Percentiles rank a stretch among this genome's conserved stretches.
Evolutionary conservation across 2,888 invertebrate species (phyloP).

Genomic region (Chrysopilus asiliformis): DNA sequence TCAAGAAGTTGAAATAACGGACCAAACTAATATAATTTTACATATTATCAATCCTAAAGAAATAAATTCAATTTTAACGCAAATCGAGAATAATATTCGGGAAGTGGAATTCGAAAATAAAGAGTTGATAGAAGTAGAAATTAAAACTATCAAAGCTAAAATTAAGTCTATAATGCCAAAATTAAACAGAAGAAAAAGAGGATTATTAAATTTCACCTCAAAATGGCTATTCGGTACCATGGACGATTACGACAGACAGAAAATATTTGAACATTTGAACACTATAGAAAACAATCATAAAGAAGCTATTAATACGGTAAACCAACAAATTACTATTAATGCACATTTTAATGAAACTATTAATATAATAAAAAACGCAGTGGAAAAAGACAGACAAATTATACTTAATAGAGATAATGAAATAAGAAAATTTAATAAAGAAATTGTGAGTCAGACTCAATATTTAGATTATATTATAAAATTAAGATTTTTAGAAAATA

Average conservation of each 20-base stretch:
- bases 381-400: constrained; percentile 11
- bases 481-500: too few relatives aligned
- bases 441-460: too few relatives aligned
- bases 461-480: too few relatives aligned
- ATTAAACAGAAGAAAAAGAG: constrained; percentile 9
- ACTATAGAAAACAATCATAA: constrained; percentile 11
- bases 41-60: constrained; percentile 12
- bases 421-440: too few relatives aligned
- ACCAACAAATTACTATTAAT: too few relatives aligned
- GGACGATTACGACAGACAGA: too few relatives aligned
- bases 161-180: constrained; percentile 10
- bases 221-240: too few relatives aligned
- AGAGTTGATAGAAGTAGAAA: too few relatives aligned
- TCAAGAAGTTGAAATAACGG: constrained; percentile 6
- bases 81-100: constrained; percentile 8
- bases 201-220: constrained; percentile 11
- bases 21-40: too few relatives aligned
- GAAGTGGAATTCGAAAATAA: constrained; percentile 8
- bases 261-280: too few relatives aligned
- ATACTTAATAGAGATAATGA: constrained; percentile 7
- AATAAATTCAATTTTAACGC: constrained; percentile 6
- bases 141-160: too few relatives aligned
- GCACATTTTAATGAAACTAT: constrained; percentile 12
- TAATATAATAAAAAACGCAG: constrained; percentile 8
- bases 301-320: constrained; percentile 11